Evolutionary conservation across 1,140 invertebrate genomes (phyloP).

Genomic region (Papilio machaon): DNA sequence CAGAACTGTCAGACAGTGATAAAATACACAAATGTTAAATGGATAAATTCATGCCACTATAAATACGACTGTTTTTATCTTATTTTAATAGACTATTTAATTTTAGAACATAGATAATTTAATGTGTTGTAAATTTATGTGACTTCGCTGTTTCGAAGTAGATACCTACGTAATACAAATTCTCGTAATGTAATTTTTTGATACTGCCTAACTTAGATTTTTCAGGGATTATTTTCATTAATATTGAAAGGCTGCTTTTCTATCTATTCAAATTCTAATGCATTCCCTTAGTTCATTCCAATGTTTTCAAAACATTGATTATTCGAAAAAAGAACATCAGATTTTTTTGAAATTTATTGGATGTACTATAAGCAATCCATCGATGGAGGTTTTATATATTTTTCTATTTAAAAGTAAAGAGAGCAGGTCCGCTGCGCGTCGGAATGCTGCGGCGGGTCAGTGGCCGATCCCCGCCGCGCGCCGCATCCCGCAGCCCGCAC

Average conservation of each 20-base stretch:
- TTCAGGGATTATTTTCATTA: neutral
- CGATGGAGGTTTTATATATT: constrained; percentile 49
- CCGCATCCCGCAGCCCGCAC: constrained; percentile 48
- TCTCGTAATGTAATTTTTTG: no score
- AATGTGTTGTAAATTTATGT: neutral
- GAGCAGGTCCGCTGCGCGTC: constrained; percentile 67
- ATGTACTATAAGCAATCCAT: constrained; percentile 18
- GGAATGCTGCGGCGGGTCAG: constrained; percentile 70
- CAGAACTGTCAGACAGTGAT: constrained; percentile 45
- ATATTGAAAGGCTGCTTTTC: neutral
- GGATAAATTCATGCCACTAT: neutral
- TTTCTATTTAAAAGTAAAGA: constrained; percentile 70
- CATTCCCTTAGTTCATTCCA: neutral
- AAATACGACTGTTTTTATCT: neutral
- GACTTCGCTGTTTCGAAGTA: no score
- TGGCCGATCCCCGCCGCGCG: constrained; percentile 52
- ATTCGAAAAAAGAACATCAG: neutral
- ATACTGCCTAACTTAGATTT: no score
- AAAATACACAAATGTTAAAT: constrained; percentile 23
- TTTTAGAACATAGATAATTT: neutral
- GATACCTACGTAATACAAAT: no score
- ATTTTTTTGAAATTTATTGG: neutral
- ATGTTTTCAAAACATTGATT: neutral
- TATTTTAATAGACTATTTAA: neutral
- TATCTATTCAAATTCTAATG: neutral